Evolutionary conservation across 2,113 vertebrate genomes (phyloP).

Genomic region (Rutilus rutilus): DNA sequence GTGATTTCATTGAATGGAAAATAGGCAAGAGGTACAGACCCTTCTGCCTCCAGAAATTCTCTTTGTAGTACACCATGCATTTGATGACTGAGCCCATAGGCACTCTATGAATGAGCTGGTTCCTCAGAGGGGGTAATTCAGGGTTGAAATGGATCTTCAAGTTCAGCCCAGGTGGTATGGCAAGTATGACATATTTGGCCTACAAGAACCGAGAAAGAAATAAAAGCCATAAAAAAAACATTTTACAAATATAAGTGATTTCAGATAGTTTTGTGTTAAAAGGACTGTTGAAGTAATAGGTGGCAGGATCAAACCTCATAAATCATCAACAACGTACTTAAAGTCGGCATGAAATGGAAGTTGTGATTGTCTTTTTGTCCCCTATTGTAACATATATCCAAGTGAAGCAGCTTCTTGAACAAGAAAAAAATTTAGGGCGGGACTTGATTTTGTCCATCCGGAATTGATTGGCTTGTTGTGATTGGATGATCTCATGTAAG

Average conservation of each 20-base stretch:
- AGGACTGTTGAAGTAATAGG: background rate
- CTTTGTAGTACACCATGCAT: conserved; percentile 95
- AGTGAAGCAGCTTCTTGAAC: too few relatives aligned
- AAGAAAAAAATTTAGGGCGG: too few relatives aligned
- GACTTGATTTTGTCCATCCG: too few relatives aligned
- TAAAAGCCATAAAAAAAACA: background rate
- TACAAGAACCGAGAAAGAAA: conserved; percentile 61
- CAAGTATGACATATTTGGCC: conserved; percentile 88
- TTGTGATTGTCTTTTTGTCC: too few relatives aligned
- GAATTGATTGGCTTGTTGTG: too few relatives aligned
- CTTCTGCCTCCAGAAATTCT: conserved; percentile 95
- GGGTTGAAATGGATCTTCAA: conserved; percentile 95
- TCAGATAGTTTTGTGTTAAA: background rate
- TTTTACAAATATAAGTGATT: background rate
- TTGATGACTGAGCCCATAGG: conserved; percentile 98
- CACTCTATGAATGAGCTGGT: conserved; percentile 90
- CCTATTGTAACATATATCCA: too few relatives aligned
- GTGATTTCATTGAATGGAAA: background rate
- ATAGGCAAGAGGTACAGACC: conserved; percentile 67
- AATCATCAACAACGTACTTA: background rate
- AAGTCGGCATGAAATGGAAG: too few relatives aligned
- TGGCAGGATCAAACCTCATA: background rate
- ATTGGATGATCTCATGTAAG: too few relatives aligned
- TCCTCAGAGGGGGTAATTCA: conserved; percentile 88
- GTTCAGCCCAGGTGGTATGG: conserved; percentile 85